Base-by-base conservation (phyloP, 1,140 invertebrate species). In the Caerostris extrusa region DNA sequence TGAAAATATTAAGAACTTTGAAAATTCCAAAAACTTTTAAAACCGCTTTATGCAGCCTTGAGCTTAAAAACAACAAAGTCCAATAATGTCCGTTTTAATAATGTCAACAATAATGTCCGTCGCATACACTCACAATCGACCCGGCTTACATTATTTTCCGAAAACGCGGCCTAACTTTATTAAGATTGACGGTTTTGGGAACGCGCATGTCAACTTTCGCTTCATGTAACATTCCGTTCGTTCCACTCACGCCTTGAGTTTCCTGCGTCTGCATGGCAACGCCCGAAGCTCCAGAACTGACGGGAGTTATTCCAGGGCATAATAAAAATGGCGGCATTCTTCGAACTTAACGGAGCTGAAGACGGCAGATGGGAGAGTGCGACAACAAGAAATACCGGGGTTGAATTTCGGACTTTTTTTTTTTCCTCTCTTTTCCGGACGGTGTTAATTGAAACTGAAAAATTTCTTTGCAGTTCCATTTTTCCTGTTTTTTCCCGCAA, bases 271-370 rank as follows among this genome's bases (percentile, higher is more conserved):
- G 58, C 19, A 87, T 87, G 85, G 85, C 10, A 57, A 87, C 69
- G 50, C 8, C 6, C 4, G 50, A 77, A 77, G 69, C 69, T 19
- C n/a, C n/a, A n/a, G n/a, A n/a, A 14, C 81, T 50, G 85, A 61
- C 53, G 10, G 10, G 57, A 60, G 57, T 85, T n/a, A 12, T 85
- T 58, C 14, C 61, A 64, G 5, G 5, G 56, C 50, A 87, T 87
- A 87, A 87, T 87, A 87, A 87, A 87, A 87, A 87, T 87, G 34
- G n/a, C 57, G 85, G 64, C 85, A 87, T 64, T 87, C 85, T 87
- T 64, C 58, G 58, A 61, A 87, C 19, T 64, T 64, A 85, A 87
- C 85, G 10, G 85, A 87, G 12, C 85, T 61, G 34, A 34, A 50
- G 60, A 61, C 85, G 60, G 64, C 64, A 50, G 85, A 61, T 56